phyloP scores from a whole-genome alignment of 2,888 invertebrate species.

The Pharmacophagus antenor region DNA sequence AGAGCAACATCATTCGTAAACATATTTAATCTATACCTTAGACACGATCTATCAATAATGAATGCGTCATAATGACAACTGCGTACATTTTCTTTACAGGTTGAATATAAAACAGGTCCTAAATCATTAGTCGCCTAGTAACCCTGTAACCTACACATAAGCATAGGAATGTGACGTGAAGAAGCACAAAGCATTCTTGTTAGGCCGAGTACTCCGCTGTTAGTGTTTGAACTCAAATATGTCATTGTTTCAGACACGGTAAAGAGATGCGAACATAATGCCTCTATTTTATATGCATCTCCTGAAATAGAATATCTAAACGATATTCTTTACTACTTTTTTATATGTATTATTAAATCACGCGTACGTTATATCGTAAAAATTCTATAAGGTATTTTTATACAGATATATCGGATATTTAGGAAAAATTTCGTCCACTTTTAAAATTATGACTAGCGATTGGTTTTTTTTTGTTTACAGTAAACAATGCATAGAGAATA shows the following conservation, averaged over 20 bases:
- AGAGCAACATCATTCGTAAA: background rate
- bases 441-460: background rate
- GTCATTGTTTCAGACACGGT: constrained; percentile 20
- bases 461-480: too few relatives aligned
- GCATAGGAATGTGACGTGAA: constrained; percentile 9
- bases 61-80: too few relatives aligned
- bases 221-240: constrained; percentile 20
- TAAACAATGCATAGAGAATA: constrained; percentile 21
- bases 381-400: too few relatives aligned
- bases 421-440: background rate
- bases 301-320: background rate
- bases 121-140: constrained; percentile 20
- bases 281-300: background rate
- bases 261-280: constrained; percentile 14
- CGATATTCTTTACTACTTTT: background rate
- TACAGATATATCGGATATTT: too few relatives aligned
- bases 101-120: background rate
- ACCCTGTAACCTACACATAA: constrained; percentile 12
- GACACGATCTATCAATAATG: background rate
- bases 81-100: background rate
- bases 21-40: background rate
- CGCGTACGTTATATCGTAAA: too few relatives aligned
- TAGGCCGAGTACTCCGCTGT: constrained; percentile 14
- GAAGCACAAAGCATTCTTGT: constrained; percentile 24
- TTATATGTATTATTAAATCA: too few relatives aligned